Conservation (phyloP, 2,797 vertebrate species). For the Urocyon cinereoargenteus region DNA sequence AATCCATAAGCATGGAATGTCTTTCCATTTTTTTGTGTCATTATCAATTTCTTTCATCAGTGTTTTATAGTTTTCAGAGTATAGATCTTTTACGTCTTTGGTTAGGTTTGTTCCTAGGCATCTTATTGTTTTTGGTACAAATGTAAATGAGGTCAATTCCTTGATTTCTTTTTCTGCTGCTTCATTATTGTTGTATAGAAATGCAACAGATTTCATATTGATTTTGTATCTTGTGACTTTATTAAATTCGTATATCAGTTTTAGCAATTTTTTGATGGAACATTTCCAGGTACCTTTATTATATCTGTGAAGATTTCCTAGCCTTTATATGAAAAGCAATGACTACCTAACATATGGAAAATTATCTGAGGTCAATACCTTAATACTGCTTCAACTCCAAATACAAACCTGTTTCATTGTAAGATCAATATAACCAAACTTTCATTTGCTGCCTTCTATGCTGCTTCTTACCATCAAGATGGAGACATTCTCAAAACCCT, state of each 20-base stretch:
- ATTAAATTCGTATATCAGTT: background rate
- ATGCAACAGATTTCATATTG: background rate
- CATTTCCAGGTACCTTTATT: background rate
- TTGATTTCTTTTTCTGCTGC: background rate
- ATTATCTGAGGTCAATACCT: background rate
- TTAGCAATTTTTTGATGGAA: background rate
- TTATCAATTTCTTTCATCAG: background rate
- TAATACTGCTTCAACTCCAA: background rate
- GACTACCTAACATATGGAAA: background rate
- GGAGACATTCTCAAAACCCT: background rate
- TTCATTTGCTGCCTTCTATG: background rate
- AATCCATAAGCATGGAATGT: background rate
- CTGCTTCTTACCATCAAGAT: background rate
- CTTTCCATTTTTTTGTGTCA: background rate
- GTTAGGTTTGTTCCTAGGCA: background rate
- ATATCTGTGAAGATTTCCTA: background rate
- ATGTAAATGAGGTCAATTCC: background rate
- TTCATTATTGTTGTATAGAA: background rate
- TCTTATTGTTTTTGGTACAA: background rate
- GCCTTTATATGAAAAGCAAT: conserved; percentile 37
- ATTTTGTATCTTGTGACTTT: background rate
- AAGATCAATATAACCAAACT: background rate
- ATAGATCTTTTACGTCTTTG: background rate
- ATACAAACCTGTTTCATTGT: background rate
- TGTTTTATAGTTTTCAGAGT: background rate